phyloP scores from a whole-genome alignment of 2,113 vertebrate genomes.

The Pavo muticus region DNA sequence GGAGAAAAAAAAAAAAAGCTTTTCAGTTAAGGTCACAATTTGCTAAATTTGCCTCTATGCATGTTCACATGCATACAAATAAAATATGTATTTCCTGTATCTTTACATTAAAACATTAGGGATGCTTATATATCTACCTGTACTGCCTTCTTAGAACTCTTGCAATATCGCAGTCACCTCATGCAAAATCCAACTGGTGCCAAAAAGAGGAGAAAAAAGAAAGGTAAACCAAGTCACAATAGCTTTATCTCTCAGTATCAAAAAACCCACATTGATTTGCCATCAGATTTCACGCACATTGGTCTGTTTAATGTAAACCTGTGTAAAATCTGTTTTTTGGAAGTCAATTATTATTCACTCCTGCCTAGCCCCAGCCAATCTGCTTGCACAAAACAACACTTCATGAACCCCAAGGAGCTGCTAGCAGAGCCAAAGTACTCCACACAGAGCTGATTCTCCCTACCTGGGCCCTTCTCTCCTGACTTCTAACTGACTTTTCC shows the following conservation, averaged over 20 bases:
- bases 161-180: neutral
- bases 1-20: neutral
- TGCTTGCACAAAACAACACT: neutral
- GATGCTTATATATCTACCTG: neutral
- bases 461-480: neutral
- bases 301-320: neutral
- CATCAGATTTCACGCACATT: neutral
- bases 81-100: neutral
- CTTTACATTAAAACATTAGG: accelerated
- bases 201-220: neutral
- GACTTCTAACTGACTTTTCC: neutral
- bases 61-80: neutral
- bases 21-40: neutral
- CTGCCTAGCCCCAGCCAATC: neutral
- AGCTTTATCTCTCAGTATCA: neutral
- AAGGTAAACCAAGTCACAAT: neutral
- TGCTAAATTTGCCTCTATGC: neutral
- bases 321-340: neutral
- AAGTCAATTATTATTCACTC: neutral
- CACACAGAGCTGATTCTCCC: neutral
- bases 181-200: neutral
- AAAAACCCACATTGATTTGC: neutral
- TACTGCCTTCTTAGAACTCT: neutral
- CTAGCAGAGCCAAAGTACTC: neutral
- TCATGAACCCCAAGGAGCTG: neutral